phyloP scores from a whole-genome alignment of 2,113 vertebrate species.

The Epinephelus moara region DNA sequence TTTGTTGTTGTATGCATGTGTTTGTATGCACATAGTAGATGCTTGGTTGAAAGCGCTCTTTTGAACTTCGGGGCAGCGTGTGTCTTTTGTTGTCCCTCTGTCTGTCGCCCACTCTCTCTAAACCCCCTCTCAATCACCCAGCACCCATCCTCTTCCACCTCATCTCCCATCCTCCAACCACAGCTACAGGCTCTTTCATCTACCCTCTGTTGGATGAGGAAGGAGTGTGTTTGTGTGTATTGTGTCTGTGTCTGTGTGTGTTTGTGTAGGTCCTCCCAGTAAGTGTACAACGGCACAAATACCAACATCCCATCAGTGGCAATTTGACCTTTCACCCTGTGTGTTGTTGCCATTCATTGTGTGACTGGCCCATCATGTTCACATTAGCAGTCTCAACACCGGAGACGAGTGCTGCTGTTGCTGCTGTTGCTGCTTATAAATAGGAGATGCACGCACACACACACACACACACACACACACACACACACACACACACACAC shows the following conservation, averaged over 20 bases:
- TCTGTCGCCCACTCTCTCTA: slow-evolving; percentile 41
- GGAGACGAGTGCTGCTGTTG: not conserved
- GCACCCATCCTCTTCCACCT: slow-evolving; percentile 33
- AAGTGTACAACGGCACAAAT: slow-evolving; percentile 21
- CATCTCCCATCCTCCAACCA: slow-evolving; percentile 60
- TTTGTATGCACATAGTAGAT: slow-evolving; percentile 41
- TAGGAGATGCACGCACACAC: not conserved
- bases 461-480: slow-evolving; percentile 1
- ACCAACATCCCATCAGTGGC: slow-evolving; percentile 38
- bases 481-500: slow-evolving; percentile 12
- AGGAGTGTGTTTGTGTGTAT: slow-evolving; percentile 11
- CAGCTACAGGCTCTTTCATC: slow-evolving; percentile 63
- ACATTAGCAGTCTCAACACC: slow-evolving; percentile 51
- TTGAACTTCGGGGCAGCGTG: slow-evolving; percentile 67
- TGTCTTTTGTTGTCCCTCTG: slow-evolving; percentile 71
- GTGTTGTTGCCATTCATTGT: slow-evolving; percentile 52
- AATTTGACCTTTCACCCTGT: slow-evolving; percentile 64
- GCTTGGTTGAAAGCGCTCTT: slow-evolving; percentile 70
- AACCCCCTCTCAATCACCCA: slow-evolving; percentile 34
- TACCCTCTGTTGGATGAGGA: slow-evolving; percentile 29
- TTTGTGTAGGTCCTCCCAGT: not conserved
- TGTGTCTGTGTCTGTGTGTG: slow-evolving; percentile 2
- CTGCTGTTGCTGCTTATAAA: slow-evolving; percentile 8
- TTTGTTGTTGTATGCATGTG: slow-evolving; percentile 7
- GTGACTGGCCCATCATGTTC: slow-evolving; percentile 14